Conservation (phyloP, 2,113 vertebrate genomes). For the Psilopsiagon aurifrons region DNA sequence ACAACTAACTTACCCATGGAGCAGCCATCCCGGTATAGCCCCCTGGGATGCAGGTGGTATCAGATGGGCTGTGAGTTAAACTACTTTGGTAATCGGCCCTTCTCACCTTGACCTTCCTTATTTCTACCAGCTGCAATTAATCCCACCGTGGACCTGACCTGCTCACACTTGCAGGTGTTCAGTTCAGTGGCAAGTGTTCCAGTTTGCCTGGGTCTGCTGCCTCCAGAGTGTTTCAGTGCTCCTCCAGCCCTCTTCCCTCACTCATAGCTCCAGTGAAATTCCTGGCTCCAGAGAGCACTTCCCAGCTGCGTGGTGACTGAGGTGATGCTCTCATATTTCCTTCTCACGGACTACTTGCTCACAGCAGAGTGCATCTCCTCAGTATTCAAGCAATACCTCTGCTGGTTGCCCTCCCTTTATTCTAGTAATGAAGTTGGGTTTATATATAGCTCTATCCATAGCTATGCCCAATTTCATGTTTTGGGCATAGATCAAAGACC, state of each 20-base stretch:
- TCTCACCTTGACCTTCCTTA: not conserved
- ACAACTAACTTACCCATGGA: not conserved
- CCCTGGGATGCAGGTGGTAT: not conserved
- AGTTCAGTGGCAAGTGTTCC: not conserved
- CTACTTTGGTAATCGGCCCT: fast-evolving
- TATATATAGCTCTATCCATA: not conserved
- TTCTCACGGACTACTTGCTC: fast-evolving
- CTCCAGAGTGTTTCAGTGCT: not conserved
- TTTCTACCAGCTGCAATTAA: not conserved
- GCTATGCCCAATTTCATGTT: not conserved
- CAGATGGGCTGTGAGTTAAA: not conserved
- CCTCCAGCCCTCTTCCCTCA: not conserved
- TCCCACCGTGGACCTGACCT: not conserved
- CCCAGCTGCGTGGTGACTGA: fast-evolving
- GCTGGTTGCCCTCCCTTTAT: not conserved
- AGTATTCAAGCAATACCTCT: not conserved
- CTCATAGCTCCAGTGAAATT: not conserved
- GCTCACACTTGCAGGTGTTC: not conserved
- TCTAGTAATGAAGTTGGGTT: not conserved
- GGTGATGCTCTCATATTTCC: not conserved
- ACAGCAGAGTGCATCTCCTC: not conserved
- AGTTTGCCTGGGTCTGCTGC: not conserved
- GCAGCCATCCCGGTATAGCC: not conserved
- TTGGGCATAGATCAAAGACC: not conserved
- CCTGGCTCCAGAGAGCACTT: not conserved